These are phyloP conservation scores for Nymphicus hollandicus DNA, from an alignment of 2,113 vertebrate species.

Conservation along the genomic window DNA sequence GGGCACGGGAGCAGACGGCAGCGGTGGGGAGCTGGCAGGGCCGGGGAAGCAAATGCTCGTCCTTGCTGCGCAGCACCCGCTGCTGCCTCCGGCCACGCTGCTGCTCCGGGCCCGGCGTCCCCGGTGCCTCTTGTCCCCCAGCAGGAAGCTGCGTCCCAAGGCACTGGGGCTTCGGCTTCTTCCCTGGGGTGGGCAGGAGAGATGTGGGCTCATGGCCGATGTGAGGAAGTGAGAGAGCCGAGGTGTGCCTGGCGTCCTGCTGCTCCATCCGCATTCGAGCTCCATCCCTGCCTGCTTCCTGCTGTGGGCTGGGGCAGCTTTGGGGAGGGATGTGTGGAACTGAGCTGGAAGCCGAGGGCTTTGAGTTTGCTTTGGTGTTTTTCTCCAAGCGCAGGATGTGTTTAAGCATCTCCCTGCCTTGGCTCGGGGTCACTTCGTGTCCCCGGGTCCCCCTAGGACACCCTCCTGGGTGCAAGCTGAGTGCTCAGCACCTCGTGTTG, in stretches of 20 bases:
- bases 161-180: no score
- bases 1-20: background rate
- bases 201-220: rapidly evolving
- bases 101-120: background rate
- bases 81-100: background rate
- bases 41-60: background rate
- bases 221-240: background rate
- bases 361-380: background rate
- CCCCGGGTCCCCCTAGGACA: background rate
- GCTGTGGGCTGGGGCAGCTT: no score
- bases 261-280: background rate
- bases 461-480: background rate
- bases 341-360: rapidly evolving
- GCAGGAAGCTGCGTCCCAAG: background rate
- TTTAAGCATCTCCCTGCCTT: background rate
- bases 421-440: background rate
- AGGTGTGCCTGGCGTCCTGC: background rate
- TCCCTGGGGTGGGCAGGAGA: background rate
- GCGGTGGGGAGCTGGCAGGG: background rate
- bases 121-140: background rate
- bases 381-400: rapidly evolving
- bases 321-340: background rate
- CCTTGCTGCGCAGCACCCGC: background rate
- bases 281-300: background rate
- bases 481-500: rapidly evolving